Percentiles rank a stretch among this genome's conserved stretches.
These are phyloP conservation scores for Cybosia mesomella DNA, from an alignment of 2,888 invertebrate species.

Conservation along the genomic window DNA sequence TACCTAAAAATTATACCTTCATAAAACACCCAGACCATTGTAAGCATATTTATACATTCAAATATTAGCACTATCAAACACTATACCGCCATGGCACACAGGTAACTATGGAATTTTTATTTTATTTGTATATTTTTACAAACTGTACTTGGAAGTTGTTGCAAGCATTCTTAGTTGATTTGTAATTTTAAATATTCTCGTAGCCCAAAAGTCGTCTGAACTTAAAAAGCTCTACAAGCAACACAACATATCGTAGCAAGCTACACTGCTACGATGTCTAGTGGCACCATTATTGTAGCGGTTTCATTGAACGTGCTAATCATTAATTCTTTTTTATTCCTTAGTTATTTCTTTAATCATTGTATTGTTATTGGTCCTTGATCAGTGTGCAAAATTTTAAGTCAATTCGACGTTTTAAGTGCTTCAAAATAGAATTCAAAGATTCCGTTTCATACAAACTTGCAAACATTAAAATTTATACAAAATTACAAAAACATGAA, in stretches of 20 bases:
- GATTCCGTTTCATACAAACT: too few relatives aligned
- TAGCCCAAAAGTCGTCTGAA: background rate
- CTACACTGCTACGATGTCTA: conserved; percentile 19
- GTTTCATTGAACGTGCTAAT: conserved; percentile 11
- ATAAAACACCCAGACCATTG: too few relatives aligned
- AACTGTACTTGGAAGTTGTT: background rate
- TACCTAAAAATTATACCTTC: too few relatives aligned
- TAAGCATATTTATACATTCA: too few relatives aligned
- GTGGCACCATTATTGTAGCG: background rate
- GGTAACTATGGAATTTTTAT: too few relatives aligned
- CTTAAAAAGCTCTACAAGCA: conserved; percentile 19
- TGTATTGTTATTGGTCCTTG: background rate
- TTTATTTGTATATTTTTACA: too few relatives aligned
- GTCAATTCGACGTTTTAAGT: background rate
- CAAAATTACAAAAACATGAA: background rate
- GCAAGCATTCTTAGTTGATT: background rate
- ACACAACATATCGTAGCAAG: conserved; percentile 24
- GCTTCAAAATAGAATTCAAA: background rate
- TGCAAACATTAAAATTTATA: too few relatives aligned
- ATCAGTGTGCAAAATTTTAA: too few relatives aligned
- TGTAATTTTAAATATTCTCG: background rate
- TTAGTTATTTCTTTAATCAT: background rate
- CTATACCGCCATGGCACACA: too few relatives aligned
- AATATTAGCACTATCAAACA: too few relatives aligned
- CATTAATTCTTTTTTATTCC: too few relatives aligned